phyloP scores from a whole-genome alignment of 2,797 vertebrate species.

The Chloroceryle inda region DNA sequence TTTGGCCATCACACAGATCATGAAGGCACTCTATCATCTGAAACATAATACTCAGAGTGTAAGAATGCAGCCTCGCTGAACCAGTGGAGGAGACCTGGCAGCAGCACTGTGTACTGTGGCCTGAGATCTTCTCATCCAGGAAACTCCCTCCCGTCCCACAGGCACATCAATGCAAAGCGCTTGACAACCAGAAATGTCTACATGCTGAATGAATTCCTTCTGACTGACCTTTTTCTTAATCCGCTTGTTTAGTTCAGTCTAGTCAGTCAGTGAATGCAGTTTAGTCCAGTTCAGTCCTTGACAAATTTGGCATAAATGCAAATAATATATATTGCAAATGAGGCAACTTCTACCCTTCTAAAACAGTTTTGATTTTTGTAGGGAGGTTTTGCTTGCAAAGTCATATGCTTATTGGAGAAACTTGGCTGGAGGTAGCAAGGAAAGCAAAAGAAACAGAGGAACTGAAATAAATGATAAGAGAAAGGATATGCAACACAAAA shows the following conservation, averaged over 20 bases:
- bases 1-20: constrained; percentile 3
- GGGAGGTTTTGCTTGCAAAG: not conserved
- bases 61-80: constrained; percentile 60
- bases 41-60: constrained; percentile 33
- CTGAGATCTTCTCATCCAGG: constrained; percentile 33
- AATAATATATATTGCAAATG: not conserved
- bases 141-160: constrained; percentile 61
- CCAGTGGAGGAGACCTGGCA: constrained; percentile 62
- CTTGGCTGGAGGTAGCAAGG: not conserved
- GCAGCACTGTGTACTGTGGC: constrained; percentile 18
- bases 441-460: not conserved
- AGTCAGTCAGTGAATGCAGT: not conserved
- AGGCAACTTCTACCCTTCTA: not conserved
- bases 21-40: constrained; percentile 45
- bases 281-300: not conserved
- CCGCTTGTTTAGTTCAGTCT: not conserved
- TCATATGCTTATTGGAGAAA: not conserved
- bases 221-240: constrained; percentile 47
- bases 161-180: constrained; percentile 27
- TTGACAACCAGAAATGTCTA: constrained; percentile 23
- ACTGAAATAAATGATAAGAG: not conserved
- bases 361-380: not conserved
- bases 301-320: not conserved
- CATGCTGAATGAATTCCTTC: constrained; percentile 38
- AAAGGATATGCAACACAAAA: not conserved